Base-by-base conservation (phyloP, 2,113 vertebrate species). In the Mohoua ochrocephala region DNA sequence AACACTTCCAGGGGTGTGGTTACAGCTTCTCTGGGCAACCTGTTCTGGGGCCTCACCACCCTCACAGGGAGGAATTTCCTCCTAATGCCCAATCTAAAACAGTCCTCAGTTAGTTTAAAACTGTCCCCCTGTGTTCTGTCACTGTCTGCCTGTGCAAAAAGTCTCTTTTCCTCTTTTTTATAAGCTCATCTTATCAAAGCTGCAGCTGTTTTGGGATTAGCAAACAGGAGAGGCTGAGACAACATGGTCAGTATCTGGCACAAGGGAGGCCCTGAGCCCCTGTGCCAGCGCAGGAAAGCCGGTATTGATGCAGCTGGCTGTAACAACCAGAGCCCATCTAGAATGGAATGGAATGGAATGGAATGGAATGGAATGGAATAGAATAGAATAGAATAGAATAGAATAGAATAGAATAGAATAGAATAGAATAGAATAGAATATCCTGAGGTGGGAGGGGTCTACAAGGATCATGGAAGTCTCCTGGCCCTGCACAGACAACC, bases 231-330 rank as follows among this genome's bases (percentile, higher is more conserved):
- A 63, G 33, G 67, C 44, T 47, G 90, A 49, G 52, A 12, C 20
- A 7, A 2, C n/a, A 2, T 1, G 14, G 16, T 22, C 3, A 1
- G 35, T 6, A 3, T 53, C 44, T 33, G 52, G 18, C 4, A 2
- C 22, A 14, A 16, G 27, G 8, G 31, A 19, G 16, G 17, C 28
- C 45, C 35, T 35, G 65, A 82, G 39, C 18, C 23, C 47, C 70
- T 0, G 2, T 4, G 17, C 6, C 49, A 42, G 35, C 3, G 13
- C 52, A 54, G 54, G 27, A 26, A 78, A 53, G 5, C 33, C 5
- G 5, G 28, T 12, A 44, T 13, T 11, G 27, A 30, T 37, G 41
- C 33, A 80, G 39, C 56, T 79, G 61, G 20, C 20, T 70, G 37
- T 23, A 53, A 42, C 28, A 57, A 47, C 14, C 47, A 60, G 37